Evolutionary conservation across 2,888 invertebrate species (phyloP).

Genomic region (Athalia rosae): DNA sequence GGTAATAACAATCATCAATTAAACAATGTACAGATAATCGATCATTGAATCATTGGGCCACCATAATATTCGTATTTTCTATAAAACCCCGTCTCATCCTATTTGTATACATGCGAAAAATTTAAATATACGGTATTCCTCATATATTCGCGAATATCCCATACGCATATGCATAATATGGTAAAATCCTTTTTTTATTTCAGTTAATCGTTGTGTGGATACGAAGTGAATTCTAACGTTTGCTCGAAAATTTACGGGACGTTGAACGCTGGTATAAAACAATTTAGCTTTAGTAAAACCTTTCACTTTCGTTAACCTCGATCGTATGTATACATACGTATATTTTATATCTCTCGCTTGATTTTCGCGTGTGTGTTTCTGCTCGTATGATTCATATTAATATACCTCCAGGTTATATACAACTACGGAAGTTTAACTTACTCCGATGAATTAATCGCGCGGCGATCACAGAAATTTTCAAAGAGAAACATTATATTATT

Average conservation of each 20-base stretch:
- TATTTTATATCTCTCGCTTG: background rate
- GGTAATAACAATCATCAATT: slow-evolving; percentile 53
- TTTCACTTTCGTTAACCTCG: slow-evolving; percentile 43
- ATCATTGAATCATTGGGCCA: background rate
- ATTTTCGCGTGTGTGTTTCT: too few species aligned
- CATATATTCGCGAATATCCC: too few species aligned
- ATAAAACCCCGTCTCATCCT: background rate
- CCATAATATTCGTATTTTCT: background rate
- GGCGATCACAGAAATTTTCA: slow-evolving; percentile 1
- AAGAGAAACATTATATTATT: slow-evolving; percentile 4
- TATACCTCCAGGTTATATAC: background rate
- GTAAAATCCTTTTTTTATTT: too few species aligned
- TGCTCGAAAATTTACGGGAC: slow-evolving; percentile 7
- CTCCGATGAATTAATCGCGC: slow-evolving; percentile 3
- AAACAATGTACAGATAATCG: slow-evolving; percentile 52
- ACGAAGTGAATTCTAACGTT: slow-evolving; percentile 25
- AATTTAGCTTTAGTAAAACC: slow-evolving; percentile 22
- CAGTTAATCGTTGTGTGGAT: background rate
- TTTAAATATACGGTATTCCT: too few species aligned
- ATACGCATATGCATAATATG: too few species aligned
- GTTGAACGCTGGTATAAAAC: slow-evolving; percentile 10
- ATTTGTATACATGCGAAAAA: too few species aligned
- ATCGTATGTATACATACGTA: slow-evolving; percentile 12
- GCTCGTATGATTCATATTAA: background rate
- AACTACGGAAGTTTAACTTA: slow-evolving; percentile 30